These are phyloP conservation scores for Sebastes itinus DNA, from an alignment of 2,797 vertebrate genomes.

Conservation along the genomic window DNA sequence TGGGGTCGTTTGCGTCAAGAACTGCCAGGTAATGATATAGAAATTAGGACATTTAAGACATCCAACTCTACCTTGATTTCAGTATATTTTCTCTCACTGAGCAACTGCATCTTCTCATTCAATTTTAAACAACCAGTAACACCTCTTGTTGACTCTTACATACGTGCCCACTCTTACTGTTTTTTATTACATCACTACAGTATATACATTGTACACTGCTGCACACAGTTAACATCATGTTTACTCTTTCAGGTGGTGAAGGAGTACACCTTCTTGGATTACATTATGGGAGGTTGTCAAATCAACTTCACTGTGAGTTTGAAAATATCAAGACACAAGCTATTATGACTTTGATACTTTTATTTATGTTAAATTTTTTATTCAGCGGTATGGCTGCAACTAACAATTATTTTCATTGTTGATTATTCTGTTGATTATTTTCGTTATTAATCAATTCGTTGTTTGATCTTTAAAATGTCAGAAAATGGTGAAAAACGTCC, in stretches of 20 bases:
- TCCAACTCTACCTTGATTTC: neutral
- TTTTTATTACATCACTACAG: neutral
- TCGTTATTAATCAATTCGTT: too few relatives aligned
- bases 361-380: neutral
- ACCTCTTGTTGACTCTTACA: neutral
- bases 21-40: slow-evolving; percentile 85
- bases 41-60: neutral
- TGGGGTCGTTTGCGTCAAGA: slow-evolving; percentile 88
- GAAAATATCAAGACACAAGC: neutral
- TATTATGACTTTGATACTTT: neutral
- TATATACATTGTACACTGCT: neutral
- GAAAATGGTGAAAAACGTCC: too few relatives aligned
- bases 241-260: slow-evolving; percentile 80
- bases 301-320: slow-evolving; percentile 93
- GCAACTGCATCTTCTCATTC: neutral
- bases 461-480: too few relatives aligned
- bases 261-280: slow-evolving; percentile 92
- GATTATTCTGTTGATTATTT: too few relatives aligned
- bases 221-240: neutral
- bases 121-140: neutral
- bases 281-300: slow-evolving; percentile 94
- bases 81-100: neutral
- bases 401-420: too few relatives aligned
- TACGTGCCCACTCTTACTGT: neutral
- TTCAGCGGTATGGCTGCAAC: too few relatives aligned